A percentile compares a stretch with the other conserved stretches of the same genome.
phyloP scores from a whole-genome alignment of 2,113 vertebrate genomes.

The Pseudolaguvia tuberculata region DNA sequence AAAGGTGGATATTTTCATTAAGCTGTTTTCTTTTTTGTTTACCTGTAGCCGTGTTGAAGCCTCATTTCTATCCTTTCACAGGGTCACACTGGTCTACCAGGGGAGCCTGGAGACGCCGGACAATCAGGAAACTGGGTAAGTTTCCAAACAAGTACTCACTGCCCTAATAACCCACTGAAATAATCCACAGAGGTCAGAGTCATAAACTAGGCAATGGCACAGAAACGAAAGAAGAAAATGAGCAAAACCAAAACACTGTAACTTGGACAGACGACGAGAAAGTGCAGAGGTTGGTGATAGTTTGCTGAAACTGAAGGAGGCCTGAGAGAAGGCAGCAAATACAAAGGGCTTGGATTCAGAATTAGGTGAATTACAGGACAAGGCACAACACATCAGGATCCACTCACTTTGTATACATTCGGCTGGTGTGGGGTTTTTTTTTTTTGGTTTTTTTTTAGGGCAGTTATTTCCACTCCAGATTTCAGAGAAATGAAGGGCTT shows the following conservation, averaged over 20 bases:
- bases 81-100: constrained; percentile 71
- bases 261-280: constrained; percentile 11
- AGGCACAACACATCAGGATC: constrained; percentile 37
- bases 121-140: constrained; percentile 65
- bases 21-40: too few relatives aligned
- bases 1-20: constrained; percentile 62
- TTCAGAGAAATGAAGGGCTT: constrained; percentile 60
- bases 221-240: constrained; percentile 33
- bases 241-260: constrained; percentile 37
- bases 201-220: not conserved
- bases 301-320: constrained; percentile 3
- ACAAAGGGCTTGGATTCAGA: constrained; percentile 31
- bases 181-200: too few relatives aligned
- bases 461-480: constrained; percentile 60
- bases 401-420: constrained; percentile 49
- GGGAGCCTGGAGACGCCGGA: constrained; percentile 56
- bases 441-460: constrained; percentile 1
- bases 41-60: not conserved
- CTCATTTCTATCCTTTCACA: constrained; percentile 47
- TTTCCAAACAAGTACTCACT: too few relatives aligned
- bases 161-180: too few relatives aligned
- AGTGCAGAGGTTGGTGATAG: constrained; percentile 1
- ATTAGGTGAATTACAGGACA: constrained; percentile 43
- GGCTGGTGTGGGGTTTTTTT: constrained; percentile 29
- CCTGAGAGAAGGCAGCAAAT: constrained; percentile 29